A percentile compares a stretch with the other conserved stretches of the same genome.
These are phyloP conservation scores for Darevskia mixta DNA, from an alignment of 2,797 vertebrate species.

Conservation along the genomic window DNA sequence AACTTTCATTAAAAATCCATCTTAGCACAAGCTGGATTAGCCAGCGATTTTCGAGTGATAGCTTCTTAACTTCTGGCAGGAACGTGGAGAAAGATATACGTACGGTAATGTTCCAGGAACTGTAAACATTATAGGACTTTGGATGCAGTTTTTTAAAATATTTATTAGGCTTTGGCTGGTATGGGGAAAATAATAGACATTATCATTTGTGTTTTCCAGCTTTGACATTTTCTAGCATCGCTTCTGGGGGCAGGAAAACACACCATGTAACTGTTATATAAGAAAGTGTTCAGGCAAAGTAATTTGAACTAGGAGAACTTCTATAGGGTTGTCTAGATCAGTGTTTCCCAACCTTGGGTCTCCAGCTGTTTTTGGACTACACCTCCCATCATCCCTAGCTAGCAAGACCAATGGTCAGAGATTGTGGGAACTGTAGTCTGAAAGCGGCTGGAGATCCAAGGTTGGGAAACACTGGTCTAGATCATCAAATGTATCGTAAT, in stretches of 20 bases:
- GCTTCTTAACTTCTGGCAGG: slow-evolving; percentile 79
- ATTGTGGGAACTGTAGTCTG: too few relatives aligned
- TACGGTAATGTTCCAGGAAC: slow-evolving; percentile 57
- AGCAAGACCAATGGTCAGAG: too few relatives aligned
- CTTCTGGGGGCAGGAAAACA: slow-evolving; percentile 51
- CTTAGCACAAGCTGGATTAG: slow-evolving; percentile 81
- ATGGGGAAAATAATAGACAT: slow-evolving; percentile 45
- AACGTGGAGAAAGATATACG: slow-evolving; percentile 51
- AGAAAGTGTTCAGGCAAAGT: not conserved
- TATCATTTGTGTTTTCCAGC: slow-evolving; percentile 45
- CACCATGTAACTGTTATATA: slow-evolving; percentile 35
- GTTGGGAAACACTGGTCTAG: too few relatives aligned
- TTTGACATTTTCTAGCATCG: slow-evolving; percentile 50
- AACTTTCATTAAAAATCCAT: slow-evolving; percentile 88
- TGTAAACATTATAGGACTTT: slow-evolving; percentile 58
- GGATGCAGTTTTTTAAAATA: slow-evolving; percentile 40
- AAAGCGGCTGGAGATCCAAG: too few relatives aligned
- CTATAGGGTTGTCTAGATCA: not conserved
- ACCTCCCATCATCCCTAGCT: too few relatives aligned
- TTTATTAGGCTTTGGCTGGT: slow-evolving; percentile 38
- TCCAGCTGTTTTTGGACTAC: too few relatives aligned
- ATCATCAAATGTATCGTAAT: not conserved
- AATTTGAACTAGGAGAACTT: slow-evolving; percentile 12
- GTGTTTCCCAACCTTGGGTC: too few relatives aligned
- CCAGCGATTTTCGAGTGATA: slow-evolving; percentile 81